Base-by-base conservation (phyloP, 2,113 vertebrate genomes). In the Setophaga kirtlandii region DNA sequence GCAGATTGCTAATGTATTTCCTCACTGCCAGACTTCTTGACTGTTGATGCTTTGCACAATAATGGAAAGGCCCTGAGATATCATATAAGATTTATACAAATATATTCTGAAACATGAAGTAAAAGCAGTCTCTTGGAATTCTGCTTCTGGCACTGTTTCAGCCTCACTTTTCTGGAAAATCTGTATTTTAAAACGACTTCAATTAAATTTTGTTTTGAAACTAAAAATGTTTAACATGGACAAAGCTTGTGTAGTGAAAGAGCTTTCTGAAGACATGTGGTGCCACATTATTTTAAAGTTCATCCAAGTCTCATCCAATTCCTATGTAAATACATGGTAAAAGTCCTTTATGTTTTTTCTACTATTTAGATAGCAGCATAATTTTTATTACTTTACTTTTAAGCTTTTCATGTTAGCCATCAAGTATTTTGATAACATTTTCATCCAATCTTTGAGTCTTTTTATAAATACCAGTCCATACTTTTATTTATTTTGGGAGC, bases 201-300 rank as follows among this genome's bases (percentile, higher is more conserved):
- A 93, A 89, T 92, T 95, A 75, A 94, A 62, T 21, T 89, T 83
- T 65, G 41, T 52, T 90, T 96, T 90, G 53, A 76, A 92, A 80
- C 18, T 35, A 78, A 89, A 81, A 88, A 55, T 22, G 30, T 82
- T 76, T 87, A 82, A 76, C n/a, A 59, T 11, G 35, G 63, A 73
- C 63, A 82, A 76, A 76, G 30, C 27, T 44, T 3, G 2, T 41
- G 16, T 11, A 84, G 60, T 31, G 49, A 82, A 84, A 84, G 20
- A 70, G 15, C 28, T 84, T 93, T 91, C 84, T 76, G 62, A 94
- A 85, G 28, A 93, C 30, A 76, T 77, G 52, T 44, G 78, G 47
- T 71, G 13, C 60, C 33, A 74, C 56, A n/a, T 73, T 76, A 83
- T 91, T 91, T 93, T 59, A 84, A 41, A 82, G 44, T 84, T 85